Conservation (phyloP, 2,113 vertebrate species). For the Callionymus lyra region DNA sequence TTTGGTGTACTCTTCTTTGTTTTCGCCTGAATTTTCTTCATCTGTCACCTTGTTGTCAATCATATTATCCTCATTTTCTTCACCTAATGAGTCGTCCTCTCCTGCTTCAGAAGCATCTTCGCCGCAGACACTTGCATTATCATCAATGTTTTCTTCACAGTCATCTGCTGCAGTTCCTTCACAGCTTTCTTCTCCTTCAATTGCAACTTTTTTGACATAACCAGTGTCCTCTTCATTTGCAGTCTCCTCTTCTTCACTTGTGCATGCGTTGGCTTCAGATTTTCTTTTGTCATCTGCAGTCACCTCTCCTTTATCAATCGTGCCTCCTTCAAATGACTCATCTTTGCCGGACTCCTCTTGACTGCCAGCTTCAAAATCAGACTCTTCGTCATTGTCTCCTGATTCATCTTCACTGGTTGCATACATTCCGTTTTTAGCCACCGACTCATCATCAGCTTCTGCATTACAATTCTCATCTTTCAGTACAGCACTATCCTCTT, state of each 20-base stretch:
- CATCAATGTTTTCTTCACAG: constrained; percentile 20
- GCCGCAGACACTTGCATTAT: background rate
- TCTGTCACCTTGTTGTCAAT: background rate
- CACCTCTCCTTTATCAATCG: background rate
- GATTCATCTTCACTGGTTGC: background rate
- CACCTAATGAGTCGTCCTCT: background rate
- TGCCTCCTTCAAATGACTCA: constrained; percentile 1
- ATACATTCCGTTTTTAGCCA: background rate
- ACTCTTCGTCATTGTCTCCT: background rate
- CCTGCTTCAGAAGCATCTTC: constrained; percentile 10
- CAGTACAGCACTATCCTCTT: background rate
- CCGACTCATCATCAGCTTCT: constrained; percentile 1
- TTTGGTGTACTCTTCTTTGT: constrained; percentile 9
- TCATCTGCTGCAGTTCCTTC: constrained; percentile 21
- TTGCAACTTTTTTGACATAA: background rate
- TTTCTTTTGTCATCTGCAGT: constrained; percentile 1
- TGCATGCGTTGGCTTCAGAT: constrained; percentile 6
- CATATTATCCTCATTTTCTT: background rate
- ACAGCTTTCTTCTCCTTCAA: background rate
- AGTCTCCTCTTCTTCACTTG: constrained; percentile 11
- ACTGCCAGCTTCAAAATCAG: background rate
- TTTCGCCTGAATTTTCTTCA: background rate
- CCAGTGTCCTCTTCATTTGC: background rate
- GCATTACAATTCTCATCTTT: constrained; percentile 9
- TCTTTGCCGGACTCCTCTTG: constrained; percentile 5